Base-by-base conservation (phyloP, 2,888 invertebrate species). In the Bibio marci region DNA sequence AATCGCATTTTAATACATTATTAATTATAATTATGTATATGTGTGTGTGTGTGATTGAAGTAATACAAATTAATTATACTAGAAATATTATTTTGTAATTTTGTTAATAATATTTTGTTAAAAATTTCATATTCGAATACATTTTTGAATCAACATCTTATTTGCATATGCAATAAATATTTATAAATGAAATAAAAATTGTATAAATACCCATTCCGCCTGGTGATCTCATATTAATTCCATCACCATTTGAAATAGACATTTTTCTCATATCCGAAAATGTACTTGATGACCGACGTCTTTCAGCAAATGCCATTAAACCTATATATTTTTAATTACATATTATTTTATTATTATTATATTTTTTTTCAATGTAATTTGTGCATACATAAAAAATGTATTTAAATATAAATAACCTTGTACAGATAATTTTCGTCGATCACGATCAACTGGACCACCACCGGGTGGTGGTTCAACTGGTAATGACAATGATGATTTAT, bases 231-330 rank as follows among this genome's bases (percentile, higher is more conserved):
- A 53, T 53, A 43, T 60, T 59, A 50, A 61, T 57, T 51, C 58
- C 58, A 49, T 62, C 62, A 27, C 59, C 58, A 45, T 56, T 58
- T 38, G 61, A 57, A 35, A 62, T 56, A 44, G 62, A 61, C 43
- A 57, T 50, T 46, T 62, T 62, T 46, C 62, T 54, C 40, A 54
- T 52, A 40, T 62, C 62, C 37, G 53, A 48, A 47, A 59, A 59
- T 36, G 43, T 43, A 41, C 59, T 59, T 11, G 62, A 59, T 14
- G 46, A 46, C 35, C 59, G 57, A 43, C 62, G 56, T 45, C 58
- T 51, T 46, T 62, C 62, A 44, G 59, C 61, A 48, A 62, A 62
- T 37, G 59, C 58, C 48, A 62, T 62, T 15, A 62, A 49, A 46
- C 61, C 61, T 59, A 36, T 26, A 36, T 4, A 18, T 13, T 12